Evolutionary conservation across 2,888 invertebrate genomes (phyloP), one percentile per base, ranked within the genome.

Genomic region (Ochropleura leucogaster): DNA sequence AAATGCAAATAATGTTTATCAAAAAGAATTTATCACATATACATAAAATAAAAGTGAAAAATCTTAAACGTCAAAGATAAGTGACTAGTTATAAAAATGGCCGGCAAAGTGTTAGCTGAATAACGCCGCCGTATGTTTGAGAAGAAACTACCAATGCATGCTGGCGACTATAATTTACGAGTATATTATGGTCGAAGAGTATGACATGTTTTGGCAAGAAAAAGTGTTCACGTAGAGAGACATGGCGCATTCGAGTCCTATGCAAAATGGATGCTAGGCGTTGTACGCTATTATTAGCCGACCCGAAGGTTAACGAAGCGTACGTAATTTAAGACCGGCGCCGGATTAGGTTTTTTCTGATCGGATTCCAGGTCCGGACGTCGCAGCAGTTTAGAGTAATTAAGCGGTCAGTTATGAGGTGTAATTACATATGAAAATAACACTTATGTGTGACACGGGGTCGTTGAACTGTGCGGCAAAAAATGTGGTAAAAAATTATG

Each of bases 391-490:
- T 94, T 93, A 86, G 89, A 92, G 93, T 95, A 96, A 95, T 96
- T 96, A 96, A 94, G 92, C 93, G 93, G 93, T 92, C 92, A 90
- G 91, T 89, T 94, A 92, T 91, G 92, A 90, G 90, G 89, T 93
- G 92, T 95, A 94, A 95, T 95, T 95, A 94, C 92, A 94, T 93
- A 92, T 93, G 90, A 93, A 95, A 94, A 94, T 93, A 94, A 90
- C 91, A 90, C 90, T 90, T 90, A 90, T 89, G 89, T 90, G 87
- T 86, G 88, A 88, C 86, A 87, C 79, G 88, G 88, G 95, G 93
- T 94, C 94, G 89, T 90, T 92, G 95, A 82, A 91, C 95, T 84
- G 87, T 78, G 80, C 85, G 62, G 80, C 90, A 92, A 92, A 92
- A 92, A 88, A 80, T 80, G 79, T 82, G 73, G 90, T 89, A 95